phyloP scores from a whole-genome alignment of 2,113 vertebrate genomes.

The Pica pica region DNA sequence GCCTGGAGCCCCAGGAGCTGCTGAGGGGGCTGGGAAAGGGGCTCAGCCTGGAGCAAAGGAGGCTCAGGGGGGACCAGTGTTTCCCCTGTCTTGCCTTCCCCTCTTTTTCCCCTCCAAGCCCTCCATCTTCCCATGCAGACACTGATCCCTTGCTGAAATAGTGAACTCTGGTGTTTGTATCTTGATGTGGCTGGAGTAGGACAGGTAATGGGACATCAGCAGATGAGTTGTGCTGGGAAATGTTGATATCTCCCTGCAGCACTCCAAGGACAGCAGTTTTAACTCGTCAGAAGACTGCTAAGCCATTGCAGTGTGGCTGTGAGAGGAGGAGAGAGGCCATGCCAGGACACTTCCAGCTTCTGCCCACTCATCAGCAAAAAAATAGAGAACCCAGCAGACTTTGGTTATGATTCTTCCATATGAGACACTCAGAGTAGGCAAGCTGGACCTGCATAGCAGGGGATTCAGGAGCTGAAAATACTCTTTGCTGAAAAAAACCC shows the following conservation, averaged over 20 bases:
- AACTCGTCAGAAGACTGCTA: background rate
- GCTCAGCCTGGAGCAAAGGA: background rate
- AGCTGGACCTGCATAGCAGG: background rate
- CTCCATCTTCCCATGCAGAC: background rate
- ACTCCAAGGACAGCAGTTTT: background rate
- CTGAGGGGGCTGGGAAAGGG: background rate
- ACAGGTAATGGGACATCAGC: background rate
- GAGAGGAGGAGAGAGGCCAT: background rate
- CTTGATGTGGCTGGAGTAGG: background rate
- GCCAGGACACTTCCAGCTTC: background rate
- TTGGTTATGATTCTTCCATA: background rate
- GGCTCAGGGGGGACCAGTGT: background rate
- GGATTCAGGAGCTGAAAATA: background rate
- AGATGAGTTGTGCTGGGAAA: background rate
- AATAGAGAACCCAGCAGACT: background rate
- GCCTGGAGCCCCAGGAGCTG: background rate
- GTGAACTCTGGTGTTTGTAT: background rate
- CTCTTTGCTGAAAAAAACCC: background rate
- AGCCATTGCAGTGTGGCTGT: background rate
- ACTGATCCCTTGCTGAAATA: background rate
- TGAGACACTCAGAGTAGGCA: background rate
- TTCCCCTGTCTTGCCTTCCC: background rate
- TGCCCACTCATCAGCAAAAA: background rate
- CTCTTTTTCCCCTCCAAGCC: background rate
- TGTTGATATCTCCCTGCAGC: background rate